Evolutionary conservation across 2,888 invertebrate species (phyloP), one percentile per base, ranked within the genome.

Genomic region (Hedychridium roseum): DNA sequence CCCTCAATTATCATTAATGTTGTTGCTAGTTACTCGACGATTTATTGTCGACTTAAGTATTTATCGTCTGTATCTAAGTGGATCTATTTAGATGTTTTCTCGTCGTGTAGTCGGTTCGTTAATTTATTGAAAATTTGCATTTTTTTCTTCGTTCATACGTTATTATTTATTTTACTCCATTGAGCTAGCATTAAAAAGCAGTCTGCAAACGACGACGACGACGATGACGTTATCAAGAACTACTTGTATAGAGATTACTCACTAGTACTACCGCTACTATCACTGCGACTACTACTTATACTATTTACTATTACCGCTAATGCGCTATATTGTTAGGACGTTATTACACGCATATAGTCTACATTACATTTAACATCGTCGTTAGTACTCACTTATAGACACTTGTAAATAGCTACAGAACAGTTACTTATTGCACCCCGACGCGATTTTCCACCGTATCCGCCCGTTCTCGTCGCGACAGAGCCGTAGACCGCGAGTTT

Each of bases 401-500:
- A 50, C 34, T 16, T 60, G 61, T 54, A 59, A 60, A 61, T 61
- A 59, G 34, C 47, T 61, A 54, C 44, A 53, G 56, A 50, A 55
- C 42, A 36, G 49, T 55, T 48, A 27, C 30, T 41, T 35, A 26
- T 26, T 27, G 11, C 16, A 30, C 23, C 46, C 50, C 42, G 31
- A 26, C 50, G 49, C 39, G 43, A 43, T 50, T n/a, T n/a, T 40
- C 37, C 3, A 17, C 2, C n/a, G n/a, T n/a, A n/a, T n/a, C n/a
- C n/a, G n/a, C n/a, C n/a, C n/a, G n/a, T n/a, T n/a, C n/a, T n/a
- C n/a, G n/a, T 23, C 31, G 43, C 40, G 48, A 52, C 27, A 55
- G 46, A 57, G 54, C 50, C 49, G 53, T 57, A 37, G 43, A 52
- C 49, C 50, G 32, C 9, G 39, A 27, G 32, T 16, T 36, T 57